Evolutionary conservation across 2,797 vertebrate species (phyloP).

Genomic region (Oceanodroma leucorhoa): DNA sequence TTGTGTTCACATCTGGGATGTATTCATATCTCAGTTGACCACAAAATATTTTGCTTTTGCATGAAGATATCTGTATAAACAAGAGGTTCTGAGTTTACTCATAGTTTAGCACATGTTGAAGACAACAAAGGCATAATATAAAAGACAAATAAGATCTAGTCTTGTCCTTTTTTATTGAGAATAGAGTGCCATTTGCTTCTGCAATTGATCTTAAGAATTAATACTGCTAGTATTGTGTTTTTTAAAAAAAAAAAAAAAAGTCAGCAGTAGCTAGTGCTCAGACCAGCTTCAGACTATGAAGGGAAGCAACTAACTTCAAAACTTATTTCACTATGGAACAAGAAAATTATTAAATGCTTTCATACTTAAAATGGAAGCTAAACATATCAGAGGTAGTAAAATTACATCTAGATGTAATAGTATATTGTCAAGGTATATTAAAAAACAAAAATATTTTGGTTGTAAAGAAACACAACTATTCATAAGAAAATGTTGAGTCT

Average conservation of each 20-base stretch:
- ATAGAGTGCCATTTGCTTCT: neutral
- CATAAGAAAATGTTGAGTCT: neutral
- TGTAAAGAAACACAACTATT: neutral
- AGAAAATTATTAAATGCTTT: neutral
- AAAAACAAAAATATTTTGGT: neutral
- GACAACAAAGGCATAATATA: neutral
- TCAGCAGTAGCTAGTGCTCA: neutral
- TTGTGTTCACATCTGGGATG: neutral
- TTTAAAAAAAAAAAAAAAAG: neutral
- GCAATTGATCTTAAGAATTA: neutral
- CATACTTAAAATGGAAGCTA: neutral
- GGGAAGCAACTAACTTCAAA: neutral
- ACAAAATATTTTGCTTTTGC: neutral
- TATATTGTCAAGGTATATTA: neutral
- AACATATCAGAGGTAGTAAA: neutral
- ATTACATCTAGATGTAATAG: neutral
- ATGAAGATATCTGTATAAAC: neutral
- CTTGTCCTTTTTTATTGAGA: neutral
- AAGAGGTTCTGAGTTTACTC: neutral
- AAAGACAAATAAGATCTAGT: neutral
- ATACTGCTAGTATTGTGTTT: neutral
- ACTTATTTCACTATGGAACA: neutral
- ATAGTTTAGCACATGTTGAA: neutral
- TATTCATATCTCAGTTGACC: neutral
- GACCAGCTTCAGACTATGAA: neutral